Evolutionary conservation across 1,140 invertebrate species (phyloP).

Genomic region (Brachionus sp.): DNA sequence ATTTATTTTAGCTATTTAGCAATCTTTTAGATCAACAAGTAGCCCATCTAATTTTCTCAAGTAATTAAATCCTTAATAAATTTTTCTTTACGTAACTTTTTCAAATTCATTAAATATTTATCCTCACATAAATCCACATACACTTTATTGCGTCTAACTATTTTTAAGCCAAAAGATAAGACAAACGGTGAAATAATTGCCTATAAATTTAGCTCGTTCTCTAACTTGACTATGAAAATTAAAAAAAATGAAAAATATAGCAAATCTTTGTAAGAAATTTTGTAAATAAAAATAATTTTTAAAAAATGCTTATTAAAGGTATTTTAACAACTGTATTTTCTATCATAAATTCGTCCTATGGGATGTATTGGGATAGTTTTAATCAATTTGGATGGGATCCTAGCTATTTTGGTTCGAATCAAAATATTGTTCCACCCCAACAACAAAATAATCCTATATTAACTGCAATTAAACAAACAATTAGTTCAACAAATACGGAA

Average conservation of each 20-base stretch:
- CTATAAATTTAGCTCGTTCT: neutral
- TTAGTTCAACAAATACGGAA: neutral
- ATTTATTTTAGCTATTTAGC: conserved; percentile 10
- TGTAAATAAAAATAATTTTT: neutral
- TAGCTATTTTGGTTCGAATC: neutral
- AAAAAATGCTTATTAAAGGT: neutral
- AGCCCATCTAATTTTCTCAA: neutral
- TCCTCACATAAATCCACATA: neutral
- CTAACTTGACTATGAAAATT: neutral
- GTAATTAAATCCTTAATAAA: conserved; percentile 41
- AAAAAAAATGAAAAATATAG: conserved; percentile 3
- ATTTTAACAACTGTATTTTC: neutral
- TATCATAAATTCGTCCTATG: neutral
- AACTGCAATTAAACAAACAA: conserved; percentile 1
- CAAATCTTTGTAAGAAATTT: neutral
- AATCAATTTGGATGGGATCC: neutral
- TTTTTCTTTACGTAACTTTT: conserved; percentile 17
- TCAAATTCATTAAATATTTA: conserved; percentile 36
- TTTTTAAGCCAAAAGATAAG: neutral
- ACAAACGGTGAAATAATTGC: neutral
- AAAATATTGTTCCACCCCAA: neutral
- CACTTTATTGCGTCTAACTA: neutral
- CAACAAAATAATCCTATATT: neutral
- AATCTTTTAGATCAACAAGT: conserved; percentile 36
- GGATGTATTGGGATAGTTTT: conserved; percentile 3